A percentile compares a stretch with the other conserved stretches of the same genome.
Evolutionary conservation across 2,113 vertebrate genomes (phyloP).

Genomic region (Paradisaea rubra): DNA sequence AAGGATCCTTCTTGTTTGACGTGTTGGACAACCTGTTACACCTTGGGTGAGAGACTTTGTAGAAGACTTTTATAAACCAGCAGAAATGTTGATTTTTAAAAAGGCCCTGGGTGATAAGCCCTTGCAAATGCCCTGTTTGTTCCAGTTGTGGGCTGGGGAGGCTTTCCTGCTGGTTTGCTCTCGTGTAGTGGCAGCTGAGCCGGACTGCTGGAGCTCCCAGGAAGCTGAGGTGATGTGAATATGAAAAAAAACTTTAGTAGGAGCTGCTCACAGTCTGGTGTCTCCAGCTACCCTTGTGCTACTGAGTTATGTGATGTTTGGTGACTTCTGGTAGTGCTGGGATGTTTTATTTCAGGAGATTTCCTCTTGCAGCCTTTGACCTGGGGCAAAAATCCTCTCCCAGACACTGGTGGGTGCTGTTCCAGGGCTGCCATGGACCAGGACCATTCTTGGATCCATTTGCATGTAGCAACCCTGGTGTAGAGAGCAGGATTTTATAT

Average conservation of each 20-base stretch:
- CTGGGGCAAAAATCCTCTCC: accelerated
- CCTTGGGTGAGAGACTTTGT: background rate
- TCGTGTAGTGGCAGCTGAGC: background rate
- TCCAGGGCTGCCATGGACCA: background rate
- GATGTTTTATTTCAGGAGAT: background rate
- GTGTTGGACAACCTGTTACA: background rate
- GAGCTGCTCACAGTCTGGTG: background rate
- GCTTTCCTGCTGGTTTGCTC: background rate
- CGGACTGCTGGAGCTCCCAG: background rate
- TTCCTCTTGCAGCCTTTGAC: background rate
- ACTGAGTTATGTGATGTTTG: accelerated
- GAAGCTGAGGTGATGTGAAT: background rate
- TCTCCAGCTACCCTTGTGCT: background rate
- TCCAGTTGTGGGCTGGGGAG: background rate
- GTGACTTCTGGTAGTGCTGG: background rate
- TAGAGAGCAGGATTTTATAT: background rate
- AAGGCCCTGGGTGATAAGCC: background rate
- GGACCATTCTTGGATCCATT: accelerated
- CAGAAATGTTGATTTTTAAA: background rate
- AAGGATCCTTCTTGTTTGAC: background rate
- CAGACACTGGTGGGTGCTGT: background rate
- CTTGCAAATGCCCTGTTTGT: background rate
- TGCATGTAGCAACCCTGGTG: accelerated
- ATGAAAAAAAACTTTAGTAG: background rate
- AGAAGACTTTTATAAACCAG: background rate